Evolutionary conservation across 2,113 vertebrate species (phyloP).

Genomic region (Cheirogaleus medius): DNA sequence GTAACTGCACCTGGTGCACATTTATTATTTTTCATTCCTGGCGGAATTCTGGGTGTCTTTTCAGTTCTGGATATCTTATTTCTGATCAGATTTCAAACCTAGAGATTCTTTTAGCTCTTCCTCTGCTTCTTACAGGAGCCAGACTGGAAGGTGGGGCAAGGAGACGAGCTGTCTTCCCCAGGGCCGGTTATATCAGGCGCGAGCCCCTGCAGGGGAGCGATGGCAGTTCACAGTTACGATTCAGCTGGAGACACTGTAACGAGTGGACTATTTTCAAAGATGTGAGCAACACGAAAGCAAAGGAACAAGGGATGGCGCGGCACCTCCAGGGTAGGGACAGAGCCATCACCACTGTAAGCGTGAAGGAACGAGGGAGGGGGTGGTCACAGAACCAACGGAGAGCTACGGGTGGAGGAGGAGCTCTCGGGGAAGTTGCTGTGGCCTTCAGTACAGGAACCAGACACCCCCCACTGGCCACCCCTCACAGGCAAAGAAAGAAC

Average conservation of each 20-base stretch:
- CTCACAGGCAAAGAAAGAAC: not conserved
- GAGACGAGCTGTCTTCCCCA: not conserved
- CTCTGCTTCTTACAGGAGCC: not conserved
- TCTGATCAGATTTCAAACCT: not conserved
- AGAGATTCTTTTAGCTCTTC: not conserved
- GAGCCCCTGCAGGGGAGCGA: not conserved
- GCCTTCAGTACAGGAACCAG: not conserved
- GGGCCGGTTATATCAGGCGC: not conserved
- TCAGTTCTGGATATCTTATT: not conserved
- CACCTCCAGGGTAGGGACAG: not conserved
- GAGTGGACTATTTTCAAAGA: not conserved
- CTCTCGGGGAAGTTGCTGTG: not conserved
- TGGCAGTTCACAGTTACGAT: not conserved
- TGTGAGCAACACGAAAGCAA: not conserved
- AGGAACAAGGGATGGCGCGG: fast-evolving
- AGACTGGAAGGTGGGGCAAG: not conserved
- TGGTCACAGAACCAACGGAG: not conserved
- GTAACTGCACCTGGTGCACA: not conserved
- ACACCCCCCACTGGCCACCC: fast-evolving
- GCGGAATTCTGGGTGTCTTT: not conserved
- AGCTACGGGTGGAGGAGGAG: not conserved
- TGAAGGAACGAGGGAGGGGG: not conserved
- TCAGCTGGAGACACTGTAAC: not conserved
- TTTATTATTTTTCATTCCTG: not conserved
- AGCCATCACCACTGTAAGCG: not conserved